Conservation (phyloP, 2,797 vertebrate species). For the Pempheris klunzingeri region DNA sequence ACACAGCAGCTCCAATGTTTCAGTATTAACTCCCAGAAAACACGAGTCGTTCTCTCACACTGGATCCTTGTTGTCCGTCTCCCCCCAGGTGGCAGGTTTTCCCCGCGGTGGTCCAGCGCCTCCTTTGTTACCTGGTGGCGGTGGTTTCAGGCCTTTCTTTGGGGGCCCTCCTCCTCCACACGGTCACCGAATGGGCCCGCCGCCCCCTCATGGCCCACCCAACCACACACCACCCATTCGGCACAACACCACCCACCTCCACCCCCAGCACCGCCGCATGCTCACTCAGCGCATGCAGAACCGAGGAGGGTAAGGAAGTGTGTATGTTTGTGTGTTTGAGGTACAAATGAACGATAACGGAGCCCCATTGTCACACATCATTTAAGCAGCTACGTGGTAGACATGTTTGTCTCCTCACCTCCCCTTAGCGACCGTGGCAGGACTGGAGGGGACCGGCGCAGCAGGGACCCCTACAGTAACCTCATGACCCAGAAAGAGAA, state of each 20-base stretch:
- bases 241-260: constrained; percentile 94
- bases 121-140: constrained; percentile 86
- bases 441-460: constrained; percentile 82
- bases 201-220: constrained; percentile 77
- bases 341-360: background rate
- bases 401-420: background rate
- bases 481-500: constrained; percentile 97
- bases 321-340: background rate
- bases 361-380: background rate
- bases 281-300: constrained; percentile 93
- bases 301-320: constrained; percentile 85
- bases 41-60: background rate
- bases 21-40: background rate
- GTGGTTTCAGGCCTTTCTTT: constrained; percentile 93
- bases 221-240: constrained; percentile 87
- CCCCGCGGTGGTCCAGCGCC: constrained; percentile 86
- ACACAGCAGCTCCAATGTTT: background rate
- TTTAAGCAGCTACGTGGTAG: too few species aligned
- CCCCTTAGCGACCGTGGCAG: constrained; percentile 72
- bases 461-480: constrained; percentile 95
- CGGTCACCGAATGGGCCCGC: constrained; percentile 79
- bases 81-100: constrained; percentile 87
- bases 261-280: constrained; percentile 95
- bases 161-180: constrained; percentile 86
- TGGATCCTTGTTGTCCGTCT: constrained; percentile 26